Evolutionary conservation across 2,113 vertebrate genomes (phyloP).

Genomic region (Microcebus griseorufus): DNA sequence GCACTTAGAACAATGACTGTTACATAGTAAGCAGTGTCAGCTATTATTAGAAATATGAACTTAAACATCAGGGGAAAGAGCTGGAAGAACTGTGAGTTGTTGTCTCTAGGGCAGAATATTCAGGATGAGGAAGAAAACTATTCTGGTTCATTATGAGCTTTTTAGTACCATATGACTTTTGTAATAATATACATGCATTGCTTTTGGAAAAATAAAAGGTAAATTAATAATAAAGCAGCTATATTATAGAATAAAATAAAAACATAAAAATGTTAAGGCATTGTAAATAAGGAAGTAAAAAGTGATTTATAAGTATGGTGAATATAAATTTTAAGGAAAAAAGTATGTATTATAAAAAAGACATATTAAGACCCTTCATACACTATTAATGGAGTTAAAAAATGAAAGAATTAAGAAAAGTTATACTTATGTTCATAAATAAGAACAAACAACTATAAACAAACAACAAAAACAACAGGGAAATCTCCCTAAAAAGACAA

Average conservation of each 20-base stretch:
- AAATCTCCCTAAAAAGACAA: not conserved
- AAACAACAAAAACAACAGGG: not conserved
- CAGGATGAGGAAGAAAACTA: slow-evolving; percentile 52
- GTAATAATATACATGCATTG: slow-evolving; percentile 63
- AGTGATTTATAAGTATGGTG: slow-evolving; percentile 50
- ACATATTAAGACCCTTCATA: slow-evolving; percentile 53
- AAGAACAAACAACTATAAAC: slow-evolving; percentile 12
- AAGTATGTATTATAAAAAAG: slow-evolving; percentile 37
- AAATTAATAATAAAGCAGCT: slow-evolving; percentile 64
- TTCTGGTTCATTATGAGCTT: slow-evolving; percentile 44
- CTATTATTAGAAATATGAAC: slow-evolving; percentile 55
- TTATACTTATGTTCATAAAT: slow-evolving; percentile 12
- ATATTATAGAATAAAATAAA: slow-evolving; percentile 66
- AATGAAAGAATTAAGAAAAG: not conserved
- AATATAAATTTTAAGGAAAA: slow-evolving; percentile 53
- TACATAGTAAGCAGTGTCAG: not conserved
- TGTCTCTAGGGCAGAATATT: not conserved
- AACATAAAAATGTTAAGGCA: slow-evolving; percentile 62
- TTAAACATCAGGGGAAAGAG: slow-evolving; percentile 41
- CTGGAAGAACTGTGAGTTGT: not conserved
- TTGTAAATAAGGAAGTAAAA: slow-evolving; percentile 62
- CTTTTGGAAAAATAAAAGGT: slow-evolving; percentile 65
- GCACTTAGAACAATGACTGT: not conserved
- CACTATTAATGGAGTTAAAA: slow-evolving; percentile 37
- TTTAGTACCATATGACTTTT: slow-evolving; percentile 59